Evolutionary conservation across 2,113 vertebrate genomes (phyloP).

Genomic region (Oriolus oriolus): DNA sequence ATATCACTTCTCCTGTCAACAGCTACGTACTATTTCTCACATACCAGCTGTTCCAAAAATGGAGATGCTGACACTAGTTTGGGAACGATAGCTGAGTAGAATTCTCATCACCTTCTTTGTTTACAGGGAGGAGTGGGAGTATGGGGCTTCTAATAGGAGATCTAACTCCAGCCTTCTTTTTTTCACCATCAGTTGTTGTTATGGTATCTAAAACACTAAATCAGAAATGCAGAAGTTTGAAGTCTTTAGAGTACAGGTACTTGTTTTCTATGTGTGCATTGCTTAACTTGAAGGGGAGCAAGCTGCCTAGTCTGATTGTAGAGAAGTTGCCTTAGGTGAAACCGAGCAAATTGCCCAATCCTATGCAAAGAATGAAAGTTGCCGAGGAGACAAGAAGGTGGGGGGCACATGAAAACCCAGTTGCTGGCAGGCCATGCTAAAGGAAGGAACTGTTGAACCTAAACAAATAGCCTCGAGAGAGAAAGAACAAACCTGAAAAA

Average conservation of each 20-base stretch:
- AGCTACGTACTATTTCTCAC: neutral
- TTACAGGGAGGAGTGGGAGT: neutral
- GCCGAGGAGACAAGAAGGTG: neutral
- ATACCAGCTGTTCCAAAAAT: neutral
- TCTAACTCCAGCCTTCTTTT: neutral
- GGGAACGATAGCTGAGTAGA: neutral
- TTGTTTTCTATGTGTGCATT: neutral
- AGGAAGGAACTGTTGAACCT: neutral
- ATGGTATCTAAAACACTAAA: neutral
- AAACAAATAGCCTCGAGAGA: neutral
- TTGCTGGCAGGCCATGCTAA: neutral
- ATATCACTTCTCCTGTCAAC: neutral
- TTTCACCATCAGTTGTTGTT: neutral
- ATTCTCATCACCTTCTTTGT: neutral
- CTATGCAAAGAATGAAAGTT: neutral
- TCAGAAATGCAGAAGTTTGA: neutral
- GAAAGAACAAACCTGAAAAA: neutral
- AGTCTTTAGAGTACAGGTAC: neutral
- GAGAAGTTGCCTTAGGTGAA: neutral
- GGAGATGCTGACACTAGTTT: neutral
- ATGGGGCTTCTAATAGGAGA: neutral
- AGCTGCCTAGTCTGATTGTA: neutral
- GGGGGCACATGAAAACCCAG: neutral
- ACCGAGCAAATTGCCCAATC: neutral
- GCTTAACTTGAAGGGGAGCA: neutral